Base-by-base conservation (phyloP, 1,140 invertebrate species). In the Bilobella aurantiaca region DNA sequence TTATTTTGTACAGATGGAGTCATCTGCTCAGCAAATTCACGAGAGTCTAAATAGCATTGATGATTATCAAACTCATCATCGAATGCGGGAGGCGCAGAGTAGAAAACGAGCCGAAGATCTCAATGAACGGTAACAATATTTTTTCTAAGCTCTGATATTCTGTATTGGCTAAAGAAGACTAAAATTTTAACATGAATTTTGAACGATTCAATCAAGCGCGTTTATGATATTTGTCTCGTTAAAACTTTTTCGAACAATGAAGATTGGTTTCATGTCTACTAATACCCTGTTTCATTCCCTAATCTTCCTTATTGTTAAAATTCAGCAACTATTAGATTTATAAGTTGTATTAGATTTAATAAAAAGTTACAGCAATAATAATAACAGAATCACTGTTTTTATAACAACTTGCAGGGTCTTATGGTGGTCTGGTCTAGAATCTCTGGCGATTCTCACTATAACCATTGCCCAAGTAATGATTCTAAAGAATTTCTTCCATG, bases 51-150 rank as follows among this genome's bases (percentile, higher is more conserved):
- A 88, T 69, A 85, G 83, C 63, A 88, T 98, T 34, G 81, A 91
- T 31, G 95, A 98, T 77, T 88, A 90, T 74, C 95, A 98, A 82
- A 99, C 95, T 3, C 94, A 98, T 80, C 93, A 98, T 79, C 83
- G 93, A 59, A 78, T 99, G 65, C 83, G 91, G 56, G 96, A 99
- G 81, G 87, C 95, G 3, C 90, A 95, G 76, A 87, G 93, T 31
- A 85, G 95, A 42, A 93, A 94, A 75, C 82, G 93, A 57, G 96
- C 96, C 0, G 96, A 99, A 79, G 90, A 96, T 77, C 80, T 99
- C 12, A 98, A 98, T 75, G 87, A 92, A 76, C 83, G 70, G 70
- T 72, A 65, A 29, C 30, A n/a, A n/a, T n/a, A n/a, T n/a, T n/a
- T n/a, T n/a, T n/a, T n/a, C n/a, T n/a, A n/a, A n/a, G n/a, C n/a